These are phyloP conservation scores for Struthidea cinerea DNA, from an alignment of 2,113 vertebrate species.

Conservation along the genomic window DNA sequence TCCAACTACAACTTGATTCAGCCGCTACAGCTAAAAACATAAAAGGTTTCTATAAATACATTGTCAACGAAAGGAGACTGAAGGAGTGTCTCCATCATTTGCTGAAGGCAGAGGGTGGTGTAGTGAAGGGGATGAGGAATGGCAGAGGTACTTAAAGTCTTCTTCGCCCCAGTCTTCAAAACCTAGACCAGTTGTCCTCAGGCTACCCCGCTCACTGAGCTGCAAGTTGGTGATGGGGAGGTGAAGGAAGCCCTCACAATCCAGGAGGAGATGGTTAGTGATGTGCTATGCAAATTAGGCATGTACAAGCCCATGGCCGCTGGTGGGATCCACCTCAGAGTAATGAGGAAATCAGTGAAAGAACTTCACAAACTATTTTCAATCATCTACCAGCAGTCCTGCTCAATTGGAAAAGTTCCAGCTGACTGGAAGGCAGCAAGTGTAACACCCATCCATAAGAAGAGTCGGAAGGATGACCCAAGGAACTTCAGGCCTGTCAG, in stretches of 20 bases:
- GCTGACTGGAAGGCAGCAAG: not conserved
- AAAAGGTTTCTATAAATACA: not conserved
- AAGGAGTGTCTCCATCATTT: not conserved
- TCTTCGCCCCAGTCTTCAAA: not conserved
- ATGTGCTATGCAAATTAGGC: not conserved
- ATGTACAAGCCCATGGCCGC: too few species aligned
- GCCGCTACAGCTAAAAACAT: not conserved
- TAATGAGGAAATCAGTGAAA: not conserved
- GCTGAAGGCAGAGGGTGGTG: not conserved
- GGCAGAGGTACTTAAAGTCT: not conserved
- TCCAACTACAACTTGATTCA: not conserved
- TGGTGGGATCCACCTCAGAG: not conserved
- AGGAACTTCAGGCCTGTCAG: not conserved
- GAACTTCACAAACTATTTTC: not conserved
- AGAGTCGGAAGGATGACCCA: not conserved
- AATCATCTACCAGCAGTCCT: too few species aligned
- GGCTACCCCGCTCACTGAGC: not conserved
- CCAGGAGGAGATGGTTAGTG: not conserved
- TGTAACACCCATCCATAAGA: not conserved
- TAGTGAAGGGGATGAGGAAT: not conserved
- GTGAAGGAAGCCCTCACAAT: not conserved
- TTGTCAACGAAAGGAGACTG: not conserved
- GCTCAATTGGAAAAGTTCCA: not conserved
- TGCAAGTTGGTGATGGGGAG: not conserved
- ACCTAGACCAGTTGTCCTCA: not conserved